Conservation (phyloP, 2,797 vertebrate genomes). For the Peromyscus attwateri region DNA sequence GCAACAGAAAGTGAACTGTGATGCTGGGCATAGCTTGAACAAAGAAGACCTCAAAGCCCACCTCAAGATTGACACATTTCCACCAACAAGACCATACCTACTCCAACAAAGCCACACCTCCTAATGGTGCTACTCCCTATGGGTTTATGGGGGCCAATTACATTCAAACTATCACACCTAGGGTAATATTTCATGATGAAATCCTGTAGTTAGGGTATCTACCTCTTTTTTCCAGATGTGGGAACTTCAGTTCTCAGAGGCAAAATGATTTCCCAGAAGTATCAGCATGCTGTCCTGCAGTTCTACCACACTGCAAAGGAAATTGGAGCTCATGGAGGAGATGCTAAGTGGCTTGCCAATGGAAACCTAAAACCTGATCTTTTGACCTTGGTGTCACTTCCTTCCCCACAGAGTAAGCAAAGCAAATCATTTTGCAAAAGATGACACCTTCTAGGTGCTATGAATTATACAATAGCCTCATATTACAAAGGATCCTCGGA, state of each 20-base stretch:
- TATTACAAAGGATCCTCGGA: conserved; percentile 36
- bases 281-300: background rate
- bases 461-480: conserved; percentile 56
- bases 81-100: background rate
- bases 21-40: background rate
- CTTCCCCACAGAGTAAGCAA: background rate
- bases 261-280: background rate
- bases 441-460: background rate
- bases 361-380: background rate
- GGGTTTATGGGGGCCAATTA: background rate
- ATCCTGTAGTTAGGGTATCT: background rate
- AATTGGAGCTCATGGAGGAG: background rate
- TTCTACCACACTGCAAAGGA: background rate
- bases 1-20: background rate
- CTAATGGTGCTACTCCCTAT: background rate
- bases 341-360: background rate
- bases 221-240: background rate
- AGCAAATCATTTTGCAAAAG: conserved; percentile 27
- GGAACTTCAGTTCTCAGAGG: background rate
- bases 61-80: background rate
- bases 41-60: background rate
- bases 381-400: conserved; percentile 11
- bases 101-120: background rate
- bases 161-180: background rate
- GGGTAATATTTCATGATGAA: background rate